Evolutionary conservation across 2,888 invertebrate species (phyloP).

Genomic region (Aricia artaxerxes): DNA sequence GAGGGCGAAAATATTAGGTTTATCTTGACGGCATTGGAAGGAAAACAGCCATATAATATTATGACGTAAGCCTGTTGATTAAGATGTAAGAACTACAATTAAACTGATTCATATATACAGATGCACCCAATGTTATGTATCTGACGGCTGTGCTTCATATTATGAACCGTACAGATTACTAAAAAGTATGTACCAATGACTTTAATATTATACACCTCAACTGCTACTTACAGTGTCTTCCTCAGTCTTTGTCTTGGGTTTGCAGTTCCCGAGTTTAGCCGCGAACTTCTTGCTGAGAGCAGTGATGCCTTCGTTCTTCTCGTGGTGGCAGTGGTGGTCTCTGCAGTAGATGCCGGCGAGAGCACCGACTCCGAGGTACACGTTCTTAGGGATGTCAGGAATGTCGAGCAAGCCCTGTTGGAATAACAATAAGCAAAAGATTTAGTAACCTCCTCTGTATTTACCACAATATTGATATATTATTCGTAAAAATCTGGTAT

Average conservation of each 20-base stretch:
- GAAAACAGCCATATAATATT: neutral
- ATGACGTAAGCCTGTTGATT: neutral
- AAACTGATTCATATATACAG: too few species aligned
- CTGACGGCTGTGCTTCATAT: too few species aligned
- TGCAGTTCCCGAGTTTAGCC: slow-evolving; percentile 84
- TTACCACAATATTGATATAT: neutral
- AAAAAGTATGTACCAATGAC: too few species aligned
- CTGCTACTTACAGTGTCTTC: slow-evolving; percentile 81
- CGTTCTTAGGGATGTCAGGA: slow-evolving; percentile 82
- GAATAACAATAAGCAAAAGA: neutral
- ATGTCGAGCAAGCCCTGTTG: slow-evolving; percentile 80
- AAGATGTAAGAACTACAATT: neutral
- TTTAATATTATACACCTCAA: neutral
- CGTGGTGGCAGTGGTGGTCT: slow-evolving; percentile 81
- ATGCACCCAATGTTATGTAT: too few species aligned
- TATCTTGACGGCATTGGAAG: neutral
- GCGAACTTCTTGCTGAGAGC: slow-evolving; percentile 83
- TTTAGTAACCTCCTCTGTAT: neutral
- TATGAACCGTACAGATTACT: too few species aligned
- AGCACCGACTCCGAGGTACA: slow-evolving; percentile 87
- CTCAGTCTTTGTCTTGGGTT: slow-evolving; percentile 81
- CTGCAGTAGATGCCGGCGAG: slow-evolving; percentile 86
- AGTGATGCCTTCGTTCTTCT: slow-evolving; percentile 78
- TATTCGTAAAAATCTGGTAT: neutral
- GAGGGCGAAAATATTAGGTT: neutral